Percentiles rank a stretch among this genome's conserved stretches.
These are phyloP conservation scores for Colletes gigas DNA, from an alignment of 1,140 invertebrate genomes.

Conservation along the genomic window DNA sequence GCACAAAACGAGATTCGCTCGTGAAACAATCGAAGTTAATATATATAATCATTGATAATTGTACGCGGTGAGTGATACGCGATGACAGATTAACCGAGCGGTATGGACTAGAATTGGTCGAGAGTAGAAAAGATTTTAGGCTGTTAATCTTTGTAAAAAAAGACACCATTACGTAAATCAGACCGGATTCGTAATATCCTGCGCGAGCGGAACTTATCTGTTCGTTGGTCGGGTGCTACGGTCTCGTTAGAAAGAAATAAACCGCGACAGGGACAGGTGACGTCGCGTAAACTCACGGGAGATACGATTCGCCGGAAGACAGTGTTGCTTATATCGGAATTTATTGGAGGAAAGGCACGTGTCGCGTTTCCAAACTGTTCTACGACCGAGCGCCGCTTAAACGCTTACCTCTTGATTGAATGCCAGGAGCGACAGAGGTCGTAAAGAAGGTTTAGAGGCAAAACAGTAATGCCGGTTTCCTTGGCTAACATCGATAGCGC, in stretches of 20 bases:
- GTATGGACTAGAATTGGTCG: too few relatives aligned
- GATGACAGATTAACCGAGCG: too few relatives aligned
- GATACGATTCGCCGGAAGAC: not conserved
- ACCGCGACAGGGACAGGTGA: not conserved
- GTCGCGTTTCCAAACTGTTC: constrained; percentile 33
- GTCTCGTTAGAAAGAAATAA: constrained; percentile 11
- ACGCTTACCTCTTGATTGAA: constrained; percentile 85
- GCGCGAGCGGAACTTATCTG: too few relatives aligned
- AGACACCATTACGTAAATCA: too few relatives aligned
- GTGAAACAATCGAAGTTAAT: too few relatives aligned
- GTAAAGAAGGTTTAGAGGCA: constrained; percentile 87
- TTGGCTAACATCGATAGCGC: constrained; percentile 94
- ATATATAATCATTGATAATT: too few relatives aligned
- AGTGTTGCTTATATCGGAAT: constrained; percentile 33
- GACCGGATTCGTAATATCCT: too few relatives aligned
- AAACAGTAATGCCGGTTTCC: constrained; percentile 94
- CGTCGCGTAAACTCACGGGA: constrained; percentile 12
- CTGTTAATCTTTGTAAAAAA: too few relatives aligned
- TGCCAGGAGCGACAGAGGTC: constrained; percentile 88
- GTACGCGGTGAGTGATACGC: too few relatives aligned
- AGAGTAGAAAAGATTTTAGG: too few relatives aligned
- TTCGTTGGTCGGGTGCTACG: too few relatives aligned
- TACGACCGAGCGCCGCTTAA: constrained; percentile 44
- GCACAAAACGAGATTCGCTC: too few relatives aligned
- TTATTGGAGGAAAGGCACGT: constrained; percentile 22